A percentile compares a stretch with the other conserved stretches of the same genome.
These are phyloP conservation scores for Tauraco erythrolophus DNA, from an alignment of 2,113 vertebrate genomes.

Conservation along the genomic window DNA sequence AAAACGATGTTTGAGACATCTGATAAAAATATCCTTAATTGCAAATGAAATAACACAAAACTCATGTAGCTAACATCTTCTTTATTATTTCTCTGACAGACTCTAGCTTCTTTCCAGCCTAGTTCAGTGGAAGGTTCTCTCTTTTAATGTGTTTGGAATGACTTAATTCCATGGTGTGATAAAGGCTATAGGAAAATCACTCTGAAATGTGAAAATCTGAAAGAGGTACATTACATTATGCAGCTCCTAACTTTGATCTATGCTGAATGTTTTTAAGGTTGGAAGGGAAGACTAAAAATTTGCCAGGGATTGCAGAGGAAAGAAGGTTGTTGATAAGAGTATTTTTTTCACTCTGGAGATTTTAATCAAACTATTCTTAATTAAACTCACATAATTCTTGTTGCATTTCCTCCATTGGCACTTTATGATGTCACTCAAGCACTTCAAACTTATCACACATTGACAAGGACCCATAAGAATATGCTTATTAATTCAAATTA, in stretches of 20 bases:
- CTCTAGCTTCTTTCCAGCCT: not conserved
- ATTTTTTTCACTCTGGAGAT: not conserved
- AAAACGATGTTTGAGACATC: not conserved
- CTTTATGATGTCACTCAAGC: not conserved
- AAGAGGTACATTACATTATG: not conserved
- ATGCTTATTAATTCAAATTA: constrained; percentile 11
- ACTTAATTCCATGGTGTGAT: not conserved
- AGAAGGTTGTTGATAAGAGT: not conserved
- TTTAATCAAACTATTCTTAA: constrained; percentile 21
- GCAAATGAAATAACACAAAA: constrained; percentile 36
- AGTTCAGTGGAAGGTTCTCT: not conserved
- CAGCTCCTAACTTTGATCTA: not conserved
- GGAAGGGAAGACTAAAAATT: not conserved
- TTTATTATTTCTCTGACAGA: constrained; percentile 10
- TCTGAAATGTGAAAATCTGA: not conserved
- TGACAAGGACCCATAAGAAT: not conserved
- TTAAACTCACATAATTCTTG: constrained; percentile 20
- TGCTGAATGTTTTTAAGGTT: not conserved
- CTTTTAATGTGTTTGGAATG: not conserved
- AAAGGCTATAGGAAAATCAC: not conserved
- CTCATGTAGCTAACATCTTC: not conserved
- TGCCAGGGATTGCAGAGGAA: not conserved
- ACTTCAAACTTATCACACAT: constrained; percentile 12
- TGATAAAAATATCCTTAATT: constrained; percentile 26
- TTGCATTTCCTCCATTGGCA: not conserved